These are phyloP conservation scores for Lepidocolaptes lacrymiger DNA, from an alignment of 2,797 vertebrate species.

Conservation along the genomic window DNA sequence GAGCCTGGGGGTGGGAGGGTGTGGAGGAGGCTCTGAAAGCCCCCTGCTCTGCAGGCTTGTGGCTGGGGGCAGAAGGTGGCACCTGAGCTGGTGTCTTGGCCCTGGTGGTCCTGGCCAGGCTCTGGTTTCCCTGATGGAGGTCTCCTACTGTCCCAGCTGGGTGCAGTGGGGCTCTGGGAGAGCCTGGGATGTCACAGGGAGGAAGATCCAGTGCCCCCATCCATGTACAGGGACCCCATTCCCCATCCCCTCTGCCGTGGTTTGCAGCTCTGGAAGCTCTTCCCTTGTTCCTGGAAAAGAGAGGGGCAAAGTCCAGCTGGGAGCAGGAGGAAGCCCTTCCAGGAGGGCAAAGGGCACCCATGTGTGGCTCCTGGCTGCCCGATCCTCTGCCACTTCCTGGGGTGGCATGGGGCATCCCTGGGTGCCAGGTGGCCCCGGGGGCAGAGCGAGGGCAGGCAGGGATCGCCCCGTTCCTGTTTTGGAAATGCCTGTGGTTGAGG, in stretches of 20 bases:
- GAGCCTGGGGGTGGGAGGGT: neutral
- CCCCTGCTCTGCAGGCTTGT: accelerated
- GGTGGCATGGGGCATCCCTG: neutral
- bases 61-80: neutral
- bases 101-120: accelerated
- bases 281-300: neutral
- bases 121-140: neutral
- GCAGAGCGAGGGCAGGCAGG: neutral
- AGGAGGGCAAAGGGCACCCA: neutral
- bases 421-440: neutral
- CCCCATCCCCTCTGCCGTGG: accelerated
- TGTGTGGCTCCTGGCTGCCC: accelerated
- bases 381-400: accelerated
- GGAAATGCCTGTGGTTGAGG: neutral
- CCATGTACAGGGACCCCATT: accelerated
- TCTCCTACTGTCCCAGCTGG: neutral
- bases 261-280: neutral
- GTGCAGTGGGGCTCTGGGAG: neutral
- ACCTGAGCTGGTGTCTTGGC: neutral
- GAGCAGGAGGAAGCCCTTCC: neutral
- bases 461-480: neutral
- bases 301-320: neutral
- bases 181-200: neutral
- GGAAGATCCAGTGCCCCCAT: neutral
- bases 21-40: neutral